Conservation (phyloP, 2,113 vertebrate species). For the Talpa occidentalis region DNA sequence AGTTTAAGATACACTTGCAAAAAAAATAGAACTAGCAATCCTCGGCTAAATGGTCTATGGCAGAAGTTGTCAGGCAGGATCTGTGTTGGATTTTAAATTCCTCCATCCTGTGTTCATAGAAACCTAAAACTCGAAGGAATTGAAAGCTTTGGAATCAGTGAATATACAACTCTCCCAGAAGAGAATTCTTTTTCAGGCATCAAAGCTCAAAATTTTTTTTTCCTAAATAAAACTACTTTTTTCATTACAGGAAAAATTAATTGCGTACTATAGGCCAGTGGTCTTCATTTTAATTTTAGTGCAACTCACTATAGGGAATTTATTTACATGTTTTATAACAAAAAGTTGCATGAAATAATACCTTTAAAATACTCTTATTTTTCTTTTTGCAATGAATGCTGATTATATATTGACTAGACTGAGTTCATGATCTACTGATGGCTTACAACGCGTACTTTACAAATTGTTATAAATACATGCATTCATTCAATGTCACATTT, state of each 20-base stretch:
- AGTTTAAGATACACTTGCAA: neutral
- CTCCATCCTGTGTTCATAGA: neutral
- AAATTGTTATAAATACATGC: conserved; percentile 4
- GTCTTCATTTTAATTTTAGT: conserved; percentile 28
- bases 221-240: neutral
- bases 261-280: neutral
- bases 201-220: neutral
- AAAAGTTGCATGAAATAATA: conserved; percentile 12
- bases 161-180: neutral
- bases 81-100: neutral
- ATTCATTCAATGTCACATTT: neutral
- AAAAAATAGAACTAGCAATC: neutral
- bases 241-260: conserved; percentile 17
- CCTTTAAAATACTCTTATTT: neutral
- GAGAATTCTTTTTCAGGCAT: neutral
- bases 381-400: conserved; percentile 43
- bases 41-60: neutral
- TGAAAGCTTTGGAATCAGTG: conserved; percentile 37
- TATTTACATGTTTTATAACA: conserved; percentile 14
- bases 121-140: neutral
- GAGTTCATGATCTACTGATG: neutral
- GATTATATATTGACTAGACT: neutral
- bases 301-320: neutral
- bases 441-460: neutral
- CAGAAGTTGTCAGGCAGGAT: neutral